A percentile compares a stretch with the other conserved stretches of the same genome.
phyloP scores from a whole-genome alignment of 1,140 invertebrate species.

The Ceratina japonica region DNA sequence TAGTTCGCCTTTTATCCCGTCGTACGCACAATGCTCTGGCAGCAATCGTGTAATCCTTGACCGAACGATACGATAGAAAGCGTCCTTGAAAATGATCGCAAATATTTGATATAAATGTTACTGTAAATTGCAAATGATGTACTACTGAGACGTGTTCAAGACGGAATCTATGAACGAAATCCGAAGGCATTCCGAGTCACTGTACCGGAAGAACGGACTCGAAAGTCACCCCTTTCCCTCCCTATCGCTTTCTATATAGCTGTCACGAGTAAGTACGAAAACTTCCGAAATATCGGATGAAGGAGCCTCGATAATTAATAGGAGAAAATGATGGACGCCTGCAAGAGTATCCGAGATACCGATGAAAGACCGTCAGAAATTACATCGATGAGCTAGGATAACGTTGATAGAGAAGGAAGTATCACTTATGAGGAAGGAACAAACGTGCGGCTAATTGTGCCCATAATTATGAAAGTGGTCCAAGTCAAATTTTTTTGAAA shows the following conservation, averaged over 20 bases:
- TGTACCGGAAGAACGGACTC: constrained; percentile 56
- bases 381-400: constrained; percentile 18
- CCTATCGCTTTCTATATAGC: background rate
- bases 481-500: too few species aligned
- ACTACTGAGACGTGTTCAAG: constrained; percentile 10
- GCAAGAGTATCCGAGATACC: background rate
- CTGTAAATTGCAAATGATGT: too few species aligned
- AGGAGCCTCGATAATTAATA: constrained; percentile 54
- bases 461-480: too few species aligned
- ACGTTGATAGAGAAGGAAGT: background rate
- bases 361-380: constrained; percentile 32
- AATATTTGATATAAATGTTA: too few species aligned
- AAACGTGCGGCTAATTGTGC: constrained; percentile 1
- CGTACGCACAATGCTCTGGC: too few species aligned
- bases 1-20: too few species aligned
- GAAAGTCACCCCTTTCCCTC: background rate
- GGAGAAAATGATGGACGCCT: constrained; percentile 1
- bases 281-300: constrained; percentile 40
- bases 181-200: constrained; percentile 40
- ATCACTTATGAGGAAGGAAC: too few species aligned
- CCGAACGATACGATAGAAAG: too few species aligned
- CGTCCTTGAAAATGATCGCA: too few species aligned
- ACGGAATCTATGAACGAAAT: constrained; percentile 33
- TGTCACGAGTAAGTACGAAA: constrained; percentile 18
- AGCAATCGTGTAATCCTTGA: too few species aligned